These are phyloP conservation scores for Sorex fumeus DNA, from an alignment of 2,113 vertebrate species.

Conservation along the genomic window DNA sequence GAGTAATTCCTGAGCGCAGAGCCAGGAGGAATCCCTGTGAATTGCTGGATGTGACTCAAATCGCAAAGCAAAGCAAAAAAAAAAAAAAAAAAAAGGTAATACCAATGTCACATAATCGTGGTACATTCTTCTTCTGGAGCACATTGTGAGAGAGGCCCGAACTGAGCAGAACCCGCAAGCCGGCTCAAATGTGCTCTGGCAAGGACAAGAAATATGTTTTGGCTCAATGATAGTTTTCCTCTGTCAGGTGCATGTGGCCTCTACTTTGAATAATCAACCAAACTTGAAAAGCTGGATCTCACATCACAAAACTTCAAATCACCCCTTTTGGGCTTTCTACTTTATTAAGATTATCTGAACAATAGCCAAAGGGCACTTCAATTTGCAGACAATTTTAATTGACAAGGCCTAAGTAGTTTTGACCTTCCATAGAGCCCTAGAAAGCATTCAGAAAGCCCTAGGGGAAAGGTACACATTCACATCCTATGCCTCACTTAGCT, in stretches of 20 bases:
- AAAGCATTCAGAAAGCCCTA: slow-evolving; percentile 5
- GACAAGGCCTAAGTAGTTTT: background rate
- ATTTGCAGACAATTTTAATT: slow-evolving; percentile 45
- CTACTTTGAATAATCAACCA: background rate
- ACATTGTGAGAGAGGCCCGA: background rate
- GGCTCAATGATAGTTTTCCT: background rate
- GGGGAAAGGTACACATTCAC: background rate
- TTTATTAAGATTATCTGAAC: background rate
- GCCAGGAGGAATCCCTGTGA: too few species aligned
- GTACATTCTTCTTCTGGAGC: background rate
- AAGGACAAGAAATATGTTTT: background rate
- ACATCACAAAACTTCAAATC: background rate
- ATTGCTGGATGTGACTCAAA: too few species aligned
- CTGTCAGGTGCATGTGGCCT: background rate
- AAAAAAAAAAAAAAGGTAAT: too few species aligned
- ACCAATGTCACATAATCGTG: too few species aligned
- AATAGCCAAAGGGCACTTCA: background rate
- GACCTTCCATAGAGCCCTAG: slow-evolving; percentile 29
- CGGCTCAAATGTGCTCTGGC: background rate
- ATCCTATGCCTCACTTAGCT: background rate
- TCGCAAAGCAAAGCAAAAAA: too few species aligned
- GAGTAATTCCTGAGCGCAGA: too few species aligned
- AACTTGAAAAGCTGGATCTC: background rate
- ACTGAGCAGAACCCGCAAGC: background rate
- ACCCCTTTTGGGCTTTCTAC: background rate